phyloP scores from a whole-genome alignment of 2,888 invertebrate species.

The Mechanitis messenoides region DNA sequence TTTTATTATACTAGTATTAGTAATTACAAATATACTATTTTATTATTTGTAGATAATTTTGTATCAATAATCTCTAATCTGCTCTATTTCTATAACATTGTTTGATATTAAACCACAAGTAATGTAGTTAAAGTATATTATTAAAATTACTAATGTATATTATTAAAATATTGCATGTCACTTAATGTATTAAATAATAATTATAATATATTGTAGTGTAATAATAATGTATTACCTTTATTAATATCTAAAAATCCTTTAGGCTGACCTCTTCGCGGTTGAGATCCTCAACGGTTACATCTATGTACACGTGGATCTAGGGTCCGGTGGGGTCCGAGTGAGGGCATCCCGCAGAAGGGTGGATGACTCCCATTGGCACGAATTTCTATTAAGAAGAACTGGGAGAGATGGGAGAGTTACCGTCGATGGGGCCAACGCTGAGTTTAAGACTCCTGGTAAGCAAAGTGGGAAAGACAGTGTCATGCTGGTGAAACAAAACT shows the following conservation, averaged over 20 bases:
- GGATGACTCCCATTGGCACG: conserved; percentile 96
- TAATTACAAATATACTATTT: too few relatives aligned
- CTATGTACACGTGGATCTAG: conserved; percentile 93
- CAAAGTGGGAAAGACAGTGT: too few relatives aligned
- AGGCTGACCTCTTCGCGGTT: conserved; percentile 95
- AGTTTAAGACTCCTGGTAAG: conserved; percentile 89
- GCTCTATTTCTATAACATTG: too few relatives aligned
- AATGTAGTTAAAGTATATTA: too few relatives aligned
- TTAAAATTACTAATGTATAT: too few relatives aligned
- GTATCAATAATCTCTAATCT: too few relatives aligned
- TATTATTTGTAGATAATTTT: too few relatives aligned
- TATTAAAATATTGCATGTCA: neutral
- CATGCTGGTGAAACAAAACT: too few relatives aligned
- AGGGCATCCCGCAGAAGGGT: conserved; percentile 88
- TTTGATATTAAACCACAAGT: too few relatives aligned
- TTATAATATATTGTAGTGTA: too few relatives aligned
- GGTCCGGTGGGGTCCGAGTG: conserved; percentile 92
- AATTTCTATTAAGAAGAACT: conserved; percentile 87
- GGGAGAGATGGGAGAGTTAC: conserved; percentile 90
- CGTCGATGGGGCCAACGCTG: conserved; percentile 92
- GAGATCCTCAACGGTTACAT: conserved; percentile 96
- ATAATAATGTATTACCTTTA: neutral
- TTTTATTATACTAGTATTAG: too few relatives aligned
- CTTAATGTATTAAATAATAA: too few relatives aligned
- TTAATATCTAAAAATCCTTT: conserved; percentile 35